A percentile compares a stretch with the other conserved stretches of the same genome.
phyloP scores from a whole-genome alignment of 1,140 invertebrate genomes.

The Geopemphigus sp. region DNA sequence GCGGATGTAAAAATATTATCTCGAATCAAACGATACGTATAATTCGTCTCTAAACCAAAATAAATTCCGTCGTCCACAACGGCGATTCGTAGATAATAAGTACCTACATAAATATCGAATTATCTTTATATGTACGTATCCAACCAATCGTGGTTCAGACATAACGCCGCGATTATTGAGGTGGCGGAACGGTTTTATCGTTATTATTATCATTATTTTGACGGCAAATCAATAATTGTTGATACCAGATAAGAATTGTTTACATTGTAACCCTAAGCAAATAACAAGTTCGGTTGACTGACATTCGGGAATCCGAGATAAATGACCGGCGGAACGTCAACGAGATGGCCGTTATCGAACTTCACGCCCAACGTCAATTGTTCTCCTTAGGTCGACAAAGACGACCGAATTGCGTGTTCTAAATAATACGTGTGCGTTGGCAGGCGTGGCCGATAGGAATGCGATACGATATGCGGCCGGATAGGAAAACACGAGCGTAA shows the following conservation, averaged over 20 bases:
- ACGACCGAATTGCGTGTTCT: background rate
- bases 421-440: too few relatives aligned
- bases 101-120: background rate
- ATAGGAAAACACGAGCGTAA: background rate
- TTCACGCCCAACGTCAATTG: conserved; percentile 27
- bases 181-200: background rate
- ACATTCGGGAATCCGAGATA: conserved; percentile 17
- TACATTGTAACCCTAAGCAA: conserved; percentile 18
- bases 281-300: conserved; percentile 2
- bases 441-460: background rate
- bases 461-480: background rate
- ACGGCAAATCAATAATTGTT: background rate
- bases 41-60: too few relatives aligned
- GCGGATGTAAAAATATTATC: too few relatives aligned
- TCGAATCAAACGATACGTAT: too few relatives aligned
- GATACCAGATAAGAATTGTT: conserved; percentile 18
- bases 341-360: conserved; percentile 37
- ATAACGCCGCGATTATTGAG: background rate
- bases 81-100: background rate
- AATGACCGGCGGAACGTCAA: conserved; percentile 39
- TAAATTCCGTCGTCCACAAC: too few relatives aligned
- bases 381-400: conserved; percentile 17
- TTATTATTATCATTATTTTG: background rate
- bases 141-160: background rate
- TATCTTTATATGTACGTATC: background rate